Evolutionary conservation across 1,140 invertebrate genomes (phyloP).

Genomic region (Gryon sp.): DNA sequence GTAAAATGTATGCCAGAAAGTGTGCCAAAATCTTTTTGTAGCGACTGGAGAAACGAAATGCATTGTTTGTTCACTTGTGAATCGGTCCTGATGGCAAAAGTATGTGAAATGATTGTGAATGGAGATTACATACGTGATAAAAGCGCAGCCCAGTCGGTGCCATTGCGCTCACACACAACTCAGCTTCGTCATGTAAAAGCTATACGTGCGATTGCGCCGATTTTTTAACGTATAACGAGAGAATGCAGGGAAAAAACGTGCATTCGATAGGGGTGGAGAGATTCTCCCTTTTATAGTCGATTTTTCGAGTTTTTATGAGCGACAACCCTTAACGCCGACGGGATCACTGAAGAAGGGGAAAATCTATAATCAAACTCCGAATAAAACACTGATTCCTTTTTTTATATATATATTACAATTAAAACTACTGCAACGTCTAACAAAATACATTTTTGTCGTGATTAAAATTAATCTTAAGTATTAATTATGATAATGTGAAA

Average conservation of each 20-base stretch:
- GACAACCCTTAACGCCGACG: slow-evolving; percentile 72
- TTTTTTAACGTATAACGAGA: slow-evolving; percentile 72
- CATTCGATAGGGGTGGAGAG: slow-evolving; percentile 64
- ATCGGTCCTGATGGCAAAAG: slow-evolving; percentile 78
- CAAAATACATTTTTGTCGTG: too few relatives aligned
- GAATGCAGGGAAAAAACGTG: slow-evolving; percentile 64
- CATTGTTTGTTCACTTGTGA: slow-evolving; percentile 77
- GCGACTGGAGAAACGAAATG: slow-evolving; percentile 69
- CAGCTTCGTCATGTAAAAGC: slow-evolving; percentile 41
- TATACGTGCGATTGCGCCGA: slow-evolving; percentile 66
- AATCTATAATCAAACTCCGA: slow-evolving; percentile 80
- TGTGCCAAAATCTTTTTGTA: slow-evolving; percentile 74
- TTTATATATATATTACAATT: slow-evolving; percentile 63
- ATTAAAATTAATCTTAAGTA: too few relatives aligned
- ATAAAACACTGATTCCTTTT: slow-evolving; percentile 78
- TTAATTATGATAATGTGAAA: too few relatives aligned
- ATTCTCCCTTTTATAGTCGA: slow-evolving; percentile 68
- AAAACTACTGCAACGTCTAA: slow-evolving; percentile 31
- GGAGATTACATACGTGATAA: slow-evolving; percentile 78
- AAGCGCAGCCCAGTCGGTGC: slow-evolving; percentile 44
- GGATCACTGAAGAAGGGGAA: slow-evolving; percentile 71
- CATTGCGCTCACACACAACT: slow-evolving; percentile 48
- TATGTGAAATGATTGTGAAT: slow-evolving; percentile 78
- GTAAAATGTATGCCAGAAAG: slow-evolving; percentile 62
- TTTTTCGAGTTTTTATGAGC: slow-evolving; percentile 74